phyloP scores from a whole-genome alignment of 2,888 invertebrate genomes.

The Euplexia lucipara region DNA sequence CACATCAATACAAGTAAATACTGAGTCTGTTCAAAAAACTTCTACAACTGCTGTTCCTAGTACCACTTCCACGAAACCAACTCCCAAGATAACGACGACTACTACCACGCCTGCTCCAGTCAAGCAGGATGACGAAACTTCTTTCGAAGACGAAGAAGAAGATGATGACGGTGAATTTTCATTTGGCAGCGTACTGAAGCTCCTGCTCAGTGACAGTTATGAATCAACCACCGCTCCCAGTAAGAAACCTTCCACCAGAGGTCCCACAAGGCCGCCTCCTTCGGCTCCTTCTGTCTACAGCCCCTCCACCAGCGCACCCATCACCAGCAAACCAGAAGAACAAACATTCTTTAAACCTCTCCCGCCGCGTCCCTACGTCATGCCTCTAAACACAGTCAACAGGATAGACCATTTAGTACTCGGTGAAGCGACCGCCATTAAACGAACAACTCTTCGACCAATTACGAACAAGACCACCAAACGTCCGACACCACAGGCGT shows the following conservation, averaged over 20 bases:
- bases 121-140: slow-evolving; percentile 66
- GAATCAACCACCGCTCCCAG: slow-evolving; percentile 75
- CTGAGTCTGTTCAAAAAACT: slow-evolving; percentile 45
- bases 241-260: slow-evolving; percentile 40
- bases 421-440: slow-evolving; percentile 85
- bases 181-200: slow-evolving; percentile 91
- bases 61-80: slow-evolving; percentile 53
- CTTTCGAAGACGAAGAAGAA: slow-evolving; percentile 82
- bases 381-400: slow-evolving; percentile 77
- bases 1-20: slow-evolving; percentile 32
- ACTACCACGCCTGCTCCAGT: slow-evolving; percentile 67
- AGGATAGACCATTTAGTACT: slow-evolving; percentile 86
- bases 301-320: slow-evolving; percentile 57
- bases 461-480: slow-evolving; percentile 62
- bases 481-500: slow-evolving; percentile 1
- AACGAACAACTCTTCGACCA: slow-evolving; percentile 73
- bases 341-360: slow-evolving; percentile 73
- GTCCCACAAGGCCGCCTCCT: slow-evolving; percentile 56
- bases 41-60: slow-evolving; percentile 43
- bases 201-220: slow-evolving; percentile 90
- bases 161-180: slow-evolving; percentile 90
- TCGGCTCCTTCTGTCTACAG: slow-evolving; percentile 31
- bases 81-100: slow-evolving; percentile 36
- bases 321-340: slow-evolving; percentile 60
- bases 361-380: slow-evolving; percentile 71